A percentile compares a stretch with the other conserved stretches of the same genome.
Evolutionary conservation across 1,140 invertebrate species (phyloP).

Genomic region (Diabrotica virgifera): DNA sequence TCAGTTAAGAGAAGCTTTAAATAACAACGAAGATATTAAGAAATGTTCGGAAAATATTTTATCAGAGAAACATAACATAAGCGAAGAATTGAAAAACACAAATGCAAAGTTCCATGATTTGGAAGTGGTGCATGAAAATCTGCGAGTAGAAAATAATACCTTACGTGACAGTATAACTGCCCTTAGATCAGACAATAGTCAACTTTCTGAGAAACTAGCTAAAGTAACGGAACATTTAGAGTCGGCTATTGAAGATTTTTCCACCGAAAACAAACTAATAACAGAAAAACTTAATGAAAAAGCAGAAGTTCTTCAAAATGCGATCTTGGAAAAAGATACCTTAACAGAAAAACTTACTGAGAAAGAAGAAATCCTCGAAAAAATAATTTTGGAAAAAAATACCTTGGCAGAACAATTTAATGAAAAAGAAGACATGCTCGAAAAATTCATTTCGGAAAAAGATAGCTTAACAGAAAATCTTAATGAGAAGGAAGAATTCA

Average conservation of each 20-base stretch:
- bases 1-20: conserved; percentile 1
- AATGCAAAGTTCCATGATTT: not conserved
- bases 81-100: not conserved
- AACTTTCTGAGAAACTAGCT: no score
- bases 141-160: not conserved
- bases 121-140: not conserved
- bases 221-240: no score
- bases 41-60: conserved; percentile 7
- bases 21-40: not conserved
- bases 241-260: no score
- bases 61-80: conserved; percentile 8
- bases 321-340: conserved; percentile 13
- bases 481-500: no score
- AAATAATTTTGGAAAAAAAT: conserved; percentile 11
- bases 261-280: conserved; percentile 11
- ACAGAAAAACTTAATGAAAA: conserved; percentile 18
- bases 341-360: conserved; percentile 10
- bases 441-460: no score
- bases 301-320: conserved; percentile 1
- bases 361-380: conserved; percentile 9
- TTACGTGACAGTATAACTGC: not conserved
- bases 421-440: no score
- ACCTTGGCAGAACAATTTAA: not conserved
- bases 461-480: no score
- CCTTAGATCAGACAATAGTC: no score